These are phyloP conservation scores for Agapornis roseicollis DNA, from an alignment of 2,113 vertebrate species.

Conservation along the genomic window DNA sequence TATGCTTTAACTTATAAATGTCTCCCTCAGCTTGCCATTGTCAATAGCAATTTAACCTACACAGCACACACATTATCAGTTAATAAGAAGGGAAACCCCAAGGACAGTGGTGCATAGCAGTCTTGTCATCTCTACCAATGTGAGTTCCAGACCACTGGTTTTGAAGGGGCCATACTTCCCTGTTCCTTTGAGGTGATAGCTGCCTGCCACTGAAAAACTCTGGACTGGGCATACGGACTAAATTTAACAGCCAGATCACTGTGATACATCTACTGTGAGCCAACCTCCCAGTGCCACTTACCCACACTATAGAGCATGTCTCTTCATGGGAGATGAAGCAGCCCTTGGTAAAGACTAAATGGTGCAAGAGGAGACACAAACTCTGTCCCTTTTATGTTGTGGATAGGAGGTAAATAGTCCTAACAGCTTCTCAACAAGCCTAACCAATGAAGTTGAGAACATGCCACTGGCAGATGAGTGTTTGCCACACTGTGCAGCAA, in stretches of 20 bases:
- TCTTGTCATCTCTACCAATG: neutral
- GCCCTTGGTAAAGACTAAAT: neutral
- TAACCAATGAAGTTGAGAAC: neutral
- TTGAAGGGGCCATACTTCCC: neutral
- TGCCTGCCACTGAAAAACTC: neutral
- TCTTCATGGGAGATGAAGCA: neutral
- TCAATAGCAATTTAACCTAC: neutral
- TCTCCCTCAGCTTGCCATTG: conserved; percentile 2
- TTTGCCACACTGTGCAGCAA: neutral
- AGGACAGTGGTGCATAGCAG: neutral
- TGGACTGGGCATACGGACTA: neutral
- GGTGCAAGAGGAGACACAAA: neutral
- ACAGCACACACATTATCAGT: neutral
- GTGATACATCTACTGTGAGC: neutral
- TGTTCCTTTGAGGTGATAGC: neutral
- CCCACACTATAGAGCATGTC: neutral
- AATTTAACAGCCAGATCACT: neutral
- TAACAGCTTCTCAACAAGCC: neutral
- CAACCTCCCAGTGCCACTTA: neutral
- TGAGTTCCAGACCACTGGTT: neutral
- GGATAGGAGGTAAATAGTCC: neutral
- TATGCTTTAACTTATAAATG: neutral
- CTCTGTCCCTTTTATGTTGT: neutral
- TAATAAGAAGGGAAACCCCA: neutral
- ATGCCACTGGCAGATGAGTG: neutral